Evolutionary conservation across 1,140 invertebrate genomes (phyloP).

Genomic region (Yoshiicerus persimilis): DNA sequence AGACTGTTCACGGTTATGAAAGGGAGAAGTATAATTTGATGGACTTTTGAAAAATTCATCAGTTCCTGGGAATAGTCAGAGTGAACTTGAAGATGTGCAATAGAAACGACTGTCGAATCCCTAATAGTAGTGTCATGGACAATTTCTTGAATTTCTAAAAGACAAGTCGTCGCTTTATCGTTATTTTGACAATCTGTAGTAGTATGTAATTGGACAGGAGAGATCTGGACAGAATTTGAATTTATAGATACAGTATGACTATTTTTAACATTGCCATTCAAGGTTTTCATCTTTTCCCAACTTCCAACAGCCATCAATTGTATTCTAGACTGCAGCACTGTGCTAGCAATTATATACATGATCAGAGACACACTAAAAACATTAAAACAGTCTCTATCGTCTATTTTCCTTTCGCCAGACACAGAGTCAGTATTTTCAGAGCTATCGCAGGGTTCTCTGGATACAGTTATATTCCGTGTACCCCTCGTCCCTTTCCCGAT

Average conservation of each 20-base stretch:
- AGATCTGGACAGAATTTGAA: slow-evolving; percentile 4
- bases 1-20: not conserved
- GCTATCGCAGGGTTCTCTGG: not conserved
- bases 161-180: not conserved
- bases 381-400: not conserved
- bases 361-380: not conserved
- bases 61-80: not conserved
- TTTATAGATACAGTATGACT: not conserved
- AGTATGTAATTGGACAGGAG: not conserved
- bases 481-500: not conserved
- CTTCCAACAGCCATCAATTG: not conserved
- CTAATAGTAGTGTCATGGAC: not conserved
- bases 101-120: not conserved
- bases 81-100: not conserved
- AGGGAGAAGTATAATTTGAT: not conserved
- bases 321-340: not conserved
- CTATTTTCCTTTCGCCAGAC: not conserved
- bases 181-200: not conserved
- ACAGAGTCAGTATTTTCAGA: not conserved
- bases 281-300: not conserved
- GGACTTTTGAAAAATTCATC: not conserved
- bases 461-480: not conserved
- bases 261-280: not conserved
- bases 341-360: not conserved
- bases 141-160: not conserved